A percentile compares a stretch with the other conserved stretches of the same genome.
Evolutionary conservation across 2,888 invertebrate genomes (phyloP).

Genomic region (Platynereis dumerilii): DNA sequence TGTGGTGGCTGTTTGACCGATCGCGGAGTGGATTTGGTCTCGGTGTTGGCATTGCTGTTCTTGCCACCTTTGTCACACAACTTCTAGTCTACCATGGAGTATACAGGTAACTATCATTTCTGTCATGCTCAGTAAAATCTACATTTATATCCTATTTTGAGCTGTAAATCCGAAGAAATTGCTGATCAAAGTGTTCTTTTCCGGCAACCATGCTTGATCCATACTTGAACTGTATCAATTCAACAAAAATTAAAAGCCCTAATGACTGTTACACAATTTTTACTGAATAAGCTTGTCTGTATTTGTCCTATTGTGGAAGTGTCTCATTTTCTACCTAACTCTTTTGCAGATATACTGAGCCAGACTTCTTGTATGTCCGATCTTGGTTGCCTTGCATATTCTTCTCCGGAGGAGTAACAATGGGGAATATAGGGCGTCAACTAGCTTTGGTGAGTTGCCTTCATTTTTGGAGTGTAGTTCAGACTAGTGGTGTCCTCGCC

Average conservation of each 20-base stretch:
- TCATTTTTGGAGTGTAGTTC: too few relatives aligned
- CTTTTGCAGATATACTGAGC: conserved; percentile 61
- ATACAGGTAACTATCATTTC: conserved; percentile 58
- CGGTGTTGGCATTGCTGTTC: conserved; percentile 62
- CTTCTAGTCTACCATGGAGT: conserved; percentile 63
- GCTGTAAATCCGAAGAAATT: too few relatives aligned
- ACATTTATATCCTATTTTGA: too few relatives aligned
- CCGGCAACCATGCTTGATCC: too few relatives aligned
- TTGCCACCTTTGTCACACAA: conserved; percentile 63
- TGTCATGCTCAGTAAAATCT: neutral
- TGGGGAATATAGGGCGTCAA: conserved; percentile 65
- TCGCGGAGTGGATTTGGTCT: conserved; percentile 64
- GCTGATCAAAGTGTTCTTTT: too few relatives aligned
- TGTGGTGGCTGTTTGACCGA: conserved; percentile 66
- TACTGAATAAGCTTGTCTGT: too few relatives aligned
- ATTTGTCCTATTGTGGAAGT: too few relatives aligned
- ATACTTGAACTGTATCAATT: too few relatives aligned
- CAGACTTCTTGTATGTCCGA: conserved; percentile 63
- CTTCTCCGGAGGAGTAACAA: conserved; percentile 66
- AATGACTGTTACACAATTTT: too few relatives aligned
- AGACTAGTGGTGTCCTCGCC: too few relatives aligned
- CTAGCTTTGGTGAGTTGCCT: conserved; percentile 49
- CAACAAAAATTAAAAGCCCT: too few relatives aligned
- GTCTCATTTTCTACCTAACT: too few relatives aligned
- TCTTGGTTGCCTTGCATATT: conserved; percentile 65